phyloP scores from a whole-genome alignment of 2,888 invertebrate genomes.

The Ptilodon capucinus region DNA sequence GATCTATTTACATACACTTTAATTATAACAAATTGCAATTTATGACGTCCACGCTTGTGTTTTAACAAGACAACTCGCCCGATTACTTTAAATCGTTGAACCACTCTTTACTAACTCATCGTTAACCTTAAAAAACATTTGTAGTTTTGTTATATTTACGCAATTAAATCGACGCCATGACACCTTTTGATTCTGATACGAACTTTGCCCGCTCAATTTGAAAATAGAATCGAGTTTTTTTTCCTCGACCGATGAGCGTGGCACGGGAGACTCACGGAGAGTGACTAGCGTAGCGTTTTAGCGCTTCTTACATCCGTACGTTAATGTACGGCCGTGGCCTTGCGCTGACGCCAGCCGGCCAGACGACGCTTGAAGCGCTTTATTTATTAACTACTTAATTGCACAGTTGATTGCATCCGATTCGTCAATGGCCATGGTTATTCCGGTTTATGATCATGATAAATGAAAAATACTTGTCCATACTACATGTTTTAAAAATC shows the following conservation, averaged over 20 bases:
- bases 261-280: slow-evolving; percentile 36
- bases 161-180: not conserved
- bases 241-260: slow-evolving; percentile 25
- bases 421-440: slow-evolving; percentile 13
- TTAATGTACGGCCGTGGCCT: slow-evolving; percentile 52
- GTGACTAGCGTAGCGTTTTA: slow-evolving; percentile 42
- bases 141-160: not conserved
- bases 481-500: no score
- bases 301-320: slow-evolving; percentile 56
- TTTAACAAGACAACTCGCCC: not conserved
- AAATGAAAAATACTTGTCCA: no score
- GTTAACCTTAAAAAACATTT: slow-evolving; percentile 14
- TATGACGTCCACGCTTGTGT: not conserved
- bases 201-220: slow-evolving; percentile 10
- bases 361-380: slow-evolving; percentile 41
- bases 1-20: slow-evolving; percentile 55
- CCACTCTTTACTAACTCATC: slow-evolving; percentile 12
- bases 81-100: slow-evolving; percentile 19
- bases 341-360: slow-evolving; percentile 35
- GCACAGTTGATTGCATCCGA: slow-evolving; percentile 33
- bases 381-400: slow-evolving; percentile 50
- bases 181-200: not conserved
- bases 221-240: slow-evolving; percentile 19
- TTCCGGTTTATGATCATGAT: not conserved
- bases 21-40: slow-evolving; percentile 46